Evolutionary conservation across 2,113 vertebrate genomes (phyloP).

Genomic region (Rhinolophus ferrumequinum): DNA sequence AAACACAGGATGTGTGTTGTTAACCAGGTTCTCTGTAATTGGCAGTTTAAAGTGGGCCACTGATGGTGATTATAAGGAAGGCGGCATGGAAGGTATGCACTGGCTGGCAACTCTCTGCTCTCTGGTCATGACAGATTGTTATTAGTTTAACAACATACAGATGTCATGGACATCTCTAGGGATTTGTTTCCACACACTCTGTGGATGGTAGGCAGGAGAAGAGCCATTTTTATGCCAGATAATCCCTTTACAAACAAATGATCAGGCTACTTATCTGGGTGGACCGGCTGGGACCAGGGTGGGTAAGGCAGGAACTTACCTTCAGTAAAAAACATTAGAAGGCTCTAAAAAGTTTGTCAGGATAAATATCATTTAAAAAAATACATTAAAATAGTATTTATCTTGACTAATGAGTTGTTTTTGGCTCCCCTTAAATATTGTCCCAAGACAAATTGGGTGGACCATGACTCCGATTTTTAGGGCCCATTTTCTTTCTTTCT

Average conservation of each 20-base stretch:
- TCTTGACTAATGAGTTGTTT: not conserved
- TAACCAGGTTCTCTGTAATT: not conserved
- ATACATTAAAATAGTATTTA: not conserved
- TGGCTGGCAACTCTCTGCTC: not conserved
- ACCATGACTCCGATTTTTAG: not conserved
- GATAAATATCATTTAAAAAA: not conserved
- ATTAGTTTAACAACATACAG: not conserved
- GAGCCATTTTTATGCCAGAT: not conserved
- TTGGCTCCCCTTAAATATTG: not conserved
- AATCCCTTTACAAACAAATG: not conserved
- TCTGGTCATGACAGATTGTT: slow-evolving; percentile 11
- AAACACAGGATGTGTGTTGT: not conserved
- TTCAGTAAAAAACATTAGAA: not conserved
- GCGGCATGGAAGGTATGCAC: not conserved
- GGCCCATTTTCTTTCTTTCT: not conserved
- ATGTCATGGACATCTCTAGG: not conserved
- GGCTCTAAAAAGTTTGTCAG: not conserved
- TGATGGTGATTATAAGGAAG: not conserved
- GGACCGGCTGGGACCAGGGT: not conserved
- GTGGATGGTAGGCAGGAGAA: not conserved
- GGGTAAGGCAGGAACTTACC: not conserved
- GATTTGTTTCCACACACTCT: not conserved
- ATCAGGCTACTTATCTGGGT: not conserved
- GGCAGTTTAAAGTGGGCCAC: not conserved
- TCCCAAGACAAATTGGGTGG: accelerated